Evolutionary conservation across 2,113 vertebrate species (phyloP), one percentile per base, ranked within the genome.

Genomic region (Sander lucioperca): DNA sequence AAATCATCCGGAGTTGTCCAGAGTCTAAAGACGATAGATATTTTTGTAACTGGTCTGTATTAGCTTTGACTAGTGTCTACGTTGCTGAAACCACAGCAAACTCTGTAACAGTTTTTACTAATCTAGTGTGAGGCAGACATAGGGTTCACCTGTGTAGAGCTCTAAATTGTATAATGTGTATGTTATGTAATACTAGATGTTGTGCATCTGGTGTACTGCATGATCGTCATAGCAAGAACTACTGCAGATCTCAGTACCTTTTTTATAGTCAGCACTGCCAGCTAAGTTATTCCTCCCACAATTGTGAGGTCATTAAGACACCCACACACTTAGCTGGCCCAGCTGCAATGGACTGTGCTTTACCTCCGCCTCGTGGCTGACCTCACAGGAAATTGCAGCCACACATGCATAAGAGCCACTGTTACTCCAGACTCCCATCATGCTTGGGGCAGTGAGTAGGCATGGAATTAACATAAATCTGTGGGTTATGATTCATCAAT

Each of bases 201-300:
- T 59, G 36, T 43, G 18, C 15, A 33, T 45, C 57, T 66, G 64
- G 1, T 61, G 12, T 51, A 2, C 36, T 75, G 21, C 12, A 23
- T 33, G 54, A 16, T 57, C 5, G 14, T 53, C 65, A 63, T 27
- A 72, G 56, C 25, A 30, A 64, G 13, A 63, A 33, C 30, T 51
- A 54, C 58, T 72, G 56, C 51, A 67, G 56, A 77, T 68, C 48
- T 80, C 39, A 72, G 30, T 25, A 23, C 51, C 71, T 53, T 56
- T 74, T 53, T 56, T 47, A 50, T 15, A 79, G 54, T 54, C 33
- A 10, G 50, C 11, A 19, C 45, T 61, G 23, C 50, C 70, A 36
- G 78, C 23, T 18, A n/a, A 83, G 48, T 80, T 71, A 86, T 86
- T 86, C 85, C 79, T 88, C 76, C 81, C 53, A 75, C 82, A 61